Conservation (phyloP, 2,113 vertebrate species). For the Platichthys stellatus region DNA sequence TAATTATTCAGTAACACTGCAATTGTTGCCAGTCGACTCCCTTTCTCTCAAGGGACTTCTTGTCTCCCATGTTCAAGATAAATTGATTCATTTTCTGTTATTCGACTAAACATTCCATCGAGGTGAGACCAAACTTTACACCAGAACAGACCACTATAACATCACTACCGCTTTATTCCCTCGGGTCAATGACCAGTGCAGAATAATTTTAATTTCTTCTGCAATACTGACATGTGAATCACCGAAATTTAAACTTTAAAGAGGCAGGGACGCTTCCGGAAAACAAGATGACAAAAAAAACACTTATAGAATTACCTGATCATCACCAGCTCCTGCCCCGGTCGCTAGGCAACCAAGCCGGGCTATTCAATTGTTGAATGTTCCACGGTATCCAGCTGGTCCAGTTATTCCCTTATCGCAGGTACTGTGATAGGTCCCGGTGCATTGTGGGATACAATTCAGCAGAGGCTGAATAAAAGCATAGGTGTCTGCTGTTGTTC, state of each 20-base stretch:
- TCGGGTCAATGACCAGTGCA: background rate
- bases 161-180: background rate
- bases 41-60: background rate
- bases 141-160: background rate
- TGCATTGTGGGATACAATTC: conserved; percentile 78
- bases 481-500: conserved; percentile 74
- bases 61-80: background rate
- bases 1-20: background rate
- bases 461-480: conserved; percentile 73
- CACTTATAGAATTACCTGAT: conserved; percentile 85
- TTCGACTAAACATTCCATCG: background rate
- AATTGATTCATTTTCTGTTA: background rate
- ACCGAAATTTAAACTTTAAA: conserved; percentile 27
- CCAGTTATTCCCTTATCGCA: conserved; percentile 82
- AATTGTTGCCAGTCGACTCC: background rate
- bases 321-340: conserved; percentile 77
- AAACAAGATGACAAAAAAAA: conserved; percentile 67
- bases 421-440: conserved; percentile 79
- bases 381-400: conserved; percentile 66
- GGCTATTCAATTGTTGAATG: conserved; percentile 70
- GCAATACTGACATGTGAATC: background rate
- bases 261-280: conserved; percentile 30
- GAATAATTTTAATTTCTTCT: background rate
- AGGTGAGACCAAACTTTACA: background rate
- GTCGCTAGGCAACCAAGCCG: conserved; percentile 89